phyloP scores from a whole-genome alignment of 2,797 vertebrate genomes.

The Morus bassanus region DNA sequence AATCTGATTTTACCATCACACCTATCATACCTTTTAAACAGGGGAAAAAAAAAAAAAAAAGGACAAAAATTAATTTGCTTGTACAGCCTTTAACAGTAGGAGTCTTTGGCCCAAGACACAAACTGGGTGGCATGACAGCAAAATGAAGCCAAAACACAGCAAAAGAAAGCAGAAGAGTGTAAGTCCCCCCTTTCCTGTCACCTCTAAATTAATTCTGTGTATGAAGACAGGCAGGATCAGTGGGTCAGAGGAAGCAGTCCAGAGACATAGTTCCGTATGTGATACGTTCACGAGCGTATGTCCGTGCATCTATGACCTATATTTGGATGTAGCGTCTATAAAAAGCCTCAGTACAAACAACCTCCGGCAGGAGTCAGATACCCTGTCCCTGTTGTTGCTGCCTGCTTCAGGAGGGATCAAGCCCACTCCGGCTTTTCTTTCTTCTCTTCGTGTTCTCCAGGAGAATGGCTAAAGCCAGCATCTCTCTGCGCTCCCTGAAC shows the following conservation, averaged over 20 bases:
- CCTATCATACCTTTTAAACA: neutral
- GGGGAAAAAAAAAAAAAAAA: neutral
- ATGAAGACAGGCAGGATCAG: accelerated
- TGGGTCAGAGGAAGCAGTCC: neutral
- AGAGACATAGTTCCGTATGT: neutral
- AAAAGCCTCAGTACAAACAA: slow-evolving; percentile 71
- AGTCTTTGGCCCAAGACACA: neutral
- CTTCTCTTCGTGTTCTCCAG: neutral
- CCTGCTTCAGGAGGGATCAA: slow-evolving; percentile 18
- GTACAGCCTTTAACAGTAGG: neutral
- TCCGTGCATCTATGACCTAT: slow-evolving; percentile 62
- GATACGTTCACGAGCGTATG: neutral
- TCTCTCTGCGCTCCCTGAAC: slow-evolving; percentile 70
- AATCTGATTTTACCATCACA: neutral
- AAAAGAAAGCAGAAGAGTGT: neutral
- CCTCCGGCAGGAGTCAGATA: slow-evolving; percentile 41
- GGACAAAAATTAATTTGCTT: neutral
- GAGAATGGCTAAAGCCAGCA: slow-evolving; percentile 68
- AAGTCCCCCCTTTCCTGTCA: neutral
- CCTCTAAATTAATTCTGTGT: neutral
- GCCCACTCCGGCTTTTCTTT: neutral
- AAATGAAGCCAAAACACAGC: neutral
- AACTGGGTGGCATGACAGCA: neutral
- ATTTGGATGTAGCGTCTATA: slow-evolving; percentile 74
- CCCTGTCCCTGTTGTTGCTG: neutral